Conservation (phyloP, 2,113 vertebrate genomes). For the Eurypyga helias region DNA sequence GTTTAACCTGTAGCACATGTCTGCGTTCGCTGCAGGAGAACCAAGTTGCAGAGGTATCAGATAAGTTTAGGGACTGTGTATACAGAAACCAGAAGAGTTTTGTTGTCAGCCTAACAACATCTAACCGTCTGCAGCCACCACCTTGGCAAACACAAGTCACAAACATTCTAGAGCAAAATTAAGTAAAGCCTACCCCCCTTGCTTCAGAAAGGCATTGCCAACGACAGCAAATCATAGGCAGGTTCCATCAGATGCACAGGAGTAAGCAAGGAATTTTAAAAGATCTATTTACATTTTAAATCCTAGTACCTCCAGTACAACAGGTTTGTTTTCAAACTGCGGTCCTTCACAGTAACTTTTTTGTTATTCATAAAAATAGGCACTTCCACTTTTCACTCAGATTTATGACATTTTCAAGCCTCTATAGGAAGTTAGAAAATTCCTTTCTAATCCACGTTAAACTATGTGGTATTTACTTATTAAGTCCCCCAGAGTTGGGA, state of each 20-base stretch:
- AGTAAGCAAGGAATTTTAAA: background rate
- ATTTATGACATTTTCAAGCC: background rate
- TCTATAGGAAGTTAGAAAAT: background rate
- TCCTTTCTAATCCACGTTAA: background rate
- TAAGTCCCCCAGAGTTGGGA: background rate
- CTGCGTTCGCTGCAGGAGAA: background rate
- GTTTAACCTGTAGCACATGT: background rate
- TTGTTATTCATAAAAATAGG: background rate
- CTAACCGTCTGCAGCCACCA: no score
- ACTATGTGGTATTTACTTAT: background rate
- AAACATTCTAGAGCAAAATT: background rate
- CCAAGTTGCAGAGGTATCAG: background rate
- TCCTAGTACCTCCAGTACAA: background rate
- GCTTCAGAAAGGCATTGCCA: background rate
- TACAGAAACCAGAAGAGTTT: background rate
- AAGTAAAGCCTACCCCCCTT: background rate
- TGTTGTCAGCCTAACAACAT: background rate
- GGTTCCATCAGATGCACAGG: background rate
- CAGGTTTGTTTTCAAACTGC: slow-evolving; percentile 18
- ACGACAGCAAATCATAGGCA: background rate
- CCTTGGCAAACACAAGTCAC: no score
- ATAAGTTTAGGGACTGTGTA: background rate
- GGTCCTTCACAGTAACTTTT: background rate
- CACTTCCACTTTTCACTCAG: background rate
- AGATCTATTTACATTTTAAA: background rate